Evolutionary conservation across 2,888 invertebrate genomes (phyloP).

Genomic region (Acanthosoma haemorrhoidale): DNA sequence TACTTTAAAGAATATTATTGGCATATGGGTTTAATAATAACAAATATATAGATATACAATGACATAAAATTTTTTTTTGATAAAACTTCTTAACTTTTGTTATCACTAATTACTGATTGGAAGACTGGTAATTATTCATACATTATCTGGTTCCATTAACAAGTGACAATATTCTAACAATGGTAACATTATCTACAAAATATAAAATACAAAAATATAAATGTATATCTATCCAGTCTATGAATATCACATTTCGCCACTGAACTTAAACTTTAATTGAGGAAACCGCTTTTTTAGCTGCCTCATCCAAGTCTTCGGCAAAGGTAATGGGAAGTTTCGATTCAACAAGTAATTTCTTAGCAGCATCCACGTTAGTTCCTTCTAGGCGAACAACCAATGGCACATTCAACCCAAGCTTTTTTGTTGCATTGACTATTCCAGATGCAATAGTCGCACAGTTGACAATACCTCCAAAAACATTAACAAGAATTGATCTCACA

Average conservation of each 20-base stretch:
- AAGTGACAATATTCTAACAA: neutral
- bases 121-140: too few relatives aligned
- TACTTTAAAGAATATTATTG: too few relatives aligned
- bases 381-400: conserved; percentile 92
- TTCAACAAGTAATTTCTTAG: conserved; percentile 71
- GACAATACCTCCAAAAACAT: conserved; percentile 98
- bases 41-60: too few relatives aligned
- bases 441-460: conserved; percentile 96
- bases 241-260: neutral
- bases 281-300: conserved; percentile 78
- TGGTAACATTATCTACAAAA: neutral
- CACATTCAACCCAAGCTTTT: conserved; percentile 63
- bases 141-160: neutral
- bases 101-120: too few relatives aligned
- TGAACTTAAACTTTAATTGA: conserved; percentile 18
- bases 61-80: too few relatives aligned
- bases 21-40: too few relatives aligned
- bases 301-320: conserved; percentile 84
- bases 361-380: conserved; percentile 88
- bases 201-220: conserved; percentile 11
- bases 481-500: conserved; percentile 92
- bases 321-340: conserved; percentile 79
- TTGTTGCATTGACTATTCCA: conserved; percentile 86
- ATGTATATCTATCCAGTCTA: conserved; percentile 18
- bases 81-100: too few relatives aligned